Evolutionary conservation across 2,797 vertebrate genomes (phyloP).

Genomic region (Diceros bicornis): DNA sequence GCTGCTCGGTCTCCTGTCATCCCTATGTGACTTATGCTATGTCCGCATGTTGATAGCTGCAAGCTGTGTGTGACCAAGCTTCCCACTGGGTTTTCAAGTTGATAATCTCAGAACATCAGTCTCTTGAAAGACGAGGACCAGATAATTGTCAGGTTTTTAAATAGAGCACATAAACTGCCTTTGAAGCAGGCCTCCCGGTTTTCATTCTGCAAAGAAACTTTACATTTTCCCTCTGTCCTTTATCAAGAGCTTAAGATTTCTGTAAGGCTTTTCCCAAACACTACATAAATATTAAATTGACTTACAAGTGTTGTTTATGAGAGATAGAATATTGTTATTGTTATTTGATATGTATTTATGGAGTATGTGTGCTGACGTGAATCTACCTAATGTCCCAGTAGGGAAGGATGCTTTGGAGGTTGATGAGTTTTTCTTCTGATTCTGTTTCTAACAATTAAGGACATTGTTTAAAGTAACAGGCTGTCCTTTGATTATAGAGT

Average conservation of each 20-base stretch:
- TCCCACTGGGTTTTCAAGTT: background rate
- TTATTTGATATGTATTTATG: constrained; percentile 10
- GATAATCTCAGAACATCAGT: background rate
- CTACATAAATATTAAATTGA: background rate
- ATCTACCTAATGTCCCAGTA: constrained; percentile 48
- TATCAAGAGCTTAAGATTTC: constrained; percentile 7
- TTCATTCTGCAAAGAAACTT: background rate
- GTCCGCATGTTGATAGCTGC: background rate
- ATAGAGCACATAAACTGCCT: background rate
- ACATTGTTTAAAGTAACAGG: constrained; percentile 55
- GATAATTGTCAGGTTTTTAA: background rate
- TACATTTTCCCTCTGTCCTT: constrained; percentile 4
- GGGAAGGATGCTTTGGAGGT: background rate
- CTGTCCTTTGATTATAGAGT: constrained; percentile 60
- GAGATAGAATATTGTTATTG: background rate
- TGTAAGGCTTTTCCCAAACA: background rate
- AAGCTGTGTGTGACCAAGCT: background rate
- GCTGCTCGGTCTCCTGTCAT: background rate
- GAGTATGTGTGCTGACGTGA: constrained; percentile 50
- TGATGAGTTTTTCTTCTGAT: constrained; percentile 50
- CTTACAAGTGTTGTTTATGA: constrained; percentile 30
- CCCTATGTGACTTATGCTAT: background rate
- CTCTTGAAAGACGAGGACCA: background rate
- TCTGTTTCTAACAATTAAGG: constrained; percentile 60
- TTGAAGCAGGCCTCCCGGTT: background rate